A percentile compares a stretch with the other conserved stretches of the same genome.
phyloP scores from a whole-genome alignment of 1,140 invertebrate species.

The Calliopsis andreniformis region DNA sequence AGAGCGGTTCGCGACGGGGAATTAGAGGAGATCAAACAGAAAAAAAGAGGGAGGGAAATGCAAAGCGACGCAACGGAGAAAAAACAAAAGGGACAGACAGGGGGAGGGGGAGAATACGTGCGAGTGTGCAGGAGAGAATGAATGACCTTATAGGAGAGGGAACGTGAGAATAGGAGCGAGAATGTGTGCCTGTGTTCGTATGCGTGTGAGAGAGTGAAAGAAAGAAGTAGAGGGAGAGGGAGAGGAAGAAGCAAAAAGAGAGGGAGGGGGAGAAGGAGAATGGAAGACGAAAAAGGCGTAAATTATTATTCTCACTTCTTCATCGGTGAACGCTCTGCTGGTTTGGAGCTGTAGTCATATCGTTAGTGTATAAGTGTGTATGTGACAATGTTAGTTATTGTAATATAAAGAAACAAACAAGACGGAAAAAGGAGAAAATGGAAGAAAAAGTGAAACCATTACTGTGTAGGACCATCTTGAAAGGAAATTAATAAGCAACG shows the following conservation, averaged over 20 bases:
- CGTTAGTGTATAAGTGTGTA: slow-evolving; percentile 80
- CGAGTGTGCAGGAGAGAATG: no score
- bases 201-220: not conserved
- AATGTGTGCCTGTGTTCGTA: no score
- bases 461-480: slow-evolving; percentile 76
- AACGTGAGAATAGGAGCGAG: no score
- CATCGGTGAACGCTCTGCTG: slow-evolving; percentile 79
- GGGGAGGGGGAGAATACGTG: no score
- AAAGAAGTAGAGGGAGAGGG: slow-evolving; percentile 12
- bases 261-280: not conserved
- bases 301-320: slow-evolving; percentile 75
- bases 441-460: slow-evolving; percentile 53
- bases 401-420: slow-evolving; percentile 72
- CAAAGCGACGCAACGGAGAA: no score
- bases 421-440: slow-evolving; percentile 25
- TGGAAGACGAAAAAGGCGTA: slow-evolving; percentile 54
- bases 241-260: not conserved
- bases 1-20: no score
- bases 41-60: no score
- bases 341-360: slow-evolving; percentile 81
- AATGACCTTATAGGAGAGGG: no score
- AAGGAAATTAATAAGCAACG: slow-evolving; percentile 26
- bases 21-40: no score
- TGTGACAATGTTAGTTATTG: slow-evolving; percentile 81
- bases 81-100: no score